Evolutionary conservation across 37 sponge, comb jelly and placozoan species (phyloP), one percentile per base, ranked within the genome.

Genomic region (Mnemiopsis leidyi): DNA sequence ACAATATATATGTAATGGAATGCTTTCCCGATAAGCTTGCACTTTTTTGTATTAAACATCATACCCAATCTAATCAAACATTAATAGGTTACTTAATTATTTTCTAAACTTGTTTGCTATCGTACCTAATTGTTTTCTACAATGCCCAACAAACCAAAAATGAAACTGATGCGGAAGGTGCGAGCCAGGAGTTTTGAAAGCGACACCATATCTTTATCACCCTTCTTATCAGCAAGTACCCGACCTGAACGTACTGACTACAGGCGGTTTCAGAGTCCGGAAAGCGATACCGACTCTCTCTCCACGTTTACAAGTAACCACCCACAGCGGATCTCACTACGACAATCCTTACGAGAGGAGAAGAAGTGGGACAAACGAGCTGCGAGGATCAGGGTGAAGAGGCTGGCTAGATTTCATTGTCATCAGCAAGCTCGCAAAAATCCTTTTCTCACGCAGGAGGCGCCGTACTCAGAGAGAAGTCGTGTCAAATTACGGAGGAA

Each of bases 291-390:
- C 5, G 75, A 71, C 75, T 71, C 75, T 25, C 75, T 71, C 5
- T 29, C 75, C 25, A 13, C 75, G 3, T 71, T 29, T 18, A 23
- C 20, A 25, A 28, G n/a, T 71, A 71, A n/a, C 5, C 30, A 28
- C 75, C 75, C 30, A 28, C n/a, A 71, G 20, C 25, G 3, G 20
- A 25, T 71, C 75, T 7, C 5, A 5, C 25, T 7, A 71, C 75
- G n/a, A 2, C 25, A n/a, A 29, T 5, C 30, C 5, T 25, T 23
- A 25, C 25, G 75, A 18, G 75, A 71, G 75, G 75, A 71, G 75
- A n/a, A 18, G 20, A 71, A 71, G 75, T 71, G 75, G 75, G 75
- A 25, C 75, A n/a, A 28, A 71, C 25, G 75, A 25, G 75, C 75
- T 7, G 21, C 5, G 75, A 28, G 3, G n/a, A 71, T 71, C 25